Conservation (phyloP, 2,113 vertebrate species). For the Hypomesus transpacificus region DNA sequence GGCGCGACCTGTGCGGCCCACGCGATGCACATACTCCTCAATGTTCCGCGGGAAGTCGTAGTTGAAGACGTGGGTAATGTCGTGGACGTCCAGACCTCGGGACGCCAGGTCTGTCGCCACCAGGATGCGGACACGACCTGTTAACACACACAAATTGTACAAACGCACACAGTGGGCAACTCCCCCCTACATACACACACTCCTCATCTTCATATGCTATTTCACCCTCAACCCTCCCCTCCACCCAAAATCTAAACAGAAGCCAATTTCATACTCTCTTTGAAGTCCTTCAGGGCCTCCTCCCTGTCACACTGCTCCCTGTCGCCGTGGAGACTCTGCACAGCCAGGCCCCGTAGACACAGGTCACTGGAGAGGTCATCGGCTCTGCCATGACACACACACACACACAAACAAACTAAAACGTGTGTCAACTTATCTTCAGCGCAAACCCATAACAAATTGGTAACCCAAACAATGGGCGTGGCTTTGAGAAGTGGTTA, state of each 20-base stretch:
- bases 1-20: slow-evolving; percentile 92
- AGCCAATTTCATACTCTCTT: slow-evolving; percentile 66
- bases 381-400: neutral
- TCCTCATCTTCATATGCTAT: neutral
- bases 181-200: neutral
- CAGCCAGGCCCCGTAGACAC: slow-evolving; percentile 80
- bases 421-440: neutral
- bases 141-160: neutral
- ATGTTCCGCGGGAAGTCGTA: slow-evolving; percentile 95
- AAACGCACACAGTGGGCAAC: neutral
- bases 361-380: slow-evolving; percentile 93
- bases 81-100: slow-evolving; percentile 88
- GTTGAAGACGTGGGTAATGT: slow-evolving; percentile 93
- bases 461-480: too few species aligned
- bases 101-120: slow-evolving; percentile 94
- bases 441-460: too few species aligned
- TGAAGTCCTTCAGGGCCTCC: slow-evolving; percentile 90
- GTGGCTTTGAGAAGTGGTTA: too few species aligned
- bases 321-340: slow-evolving; percentile 91
- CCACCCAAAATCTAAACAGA: neutral
- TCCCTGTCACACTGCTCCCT: slow-evolving; percentile 91
- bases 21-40: slow-evolving; percentile 93
- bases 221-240: neutral
- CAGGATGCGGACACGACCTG: slow-evolving; percentile 88
- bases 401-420: neutral